phyloP scores from a whole-genome alignment of 2,113 vertebrate genomes.

The Macrotus californicus region DNA sequence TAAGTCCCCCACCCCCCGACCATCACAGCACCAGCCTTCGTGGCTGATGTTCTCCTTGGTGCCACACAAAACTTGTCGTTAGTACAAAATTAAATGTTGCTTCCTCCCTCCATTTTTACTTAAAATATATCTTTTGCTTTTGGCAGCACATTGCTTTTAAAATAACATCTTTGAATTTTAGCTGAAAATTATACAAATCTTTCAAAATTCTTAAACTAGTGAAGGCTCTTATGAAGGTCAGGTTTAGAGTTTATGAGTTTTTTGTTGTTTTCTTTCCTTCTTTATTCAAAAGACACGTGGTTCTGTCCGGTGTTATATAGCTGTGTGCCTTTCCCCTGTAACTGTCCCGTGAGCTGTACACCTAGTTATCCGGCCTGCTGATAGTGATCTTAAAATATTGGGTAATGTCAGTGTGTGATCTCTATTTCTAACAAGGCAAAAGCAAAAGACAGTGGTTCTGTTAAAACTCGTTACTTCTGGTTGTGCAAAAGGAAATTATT shows the following conservation, averaged over 20 bases:
- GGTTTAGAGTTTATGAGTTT: not conserved
- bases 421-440: not conserved
- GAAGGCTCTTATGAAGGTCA: not conserved
- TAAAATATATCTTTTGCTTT: not conserved
- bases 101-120: not conserved
- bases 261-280: not conserved
- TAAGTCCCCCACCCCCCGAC: no score
- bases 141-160: not conserved
- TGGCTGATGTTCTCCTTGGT: not conserved
- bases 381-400: not conserved
- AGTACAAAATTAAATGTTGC: not conserved
- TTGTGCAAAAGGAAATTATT: not conserved
- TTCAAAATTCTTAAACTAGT: not conserved
- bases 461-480: not conserved
- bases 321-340: not conserved
- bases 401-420: not conserved
- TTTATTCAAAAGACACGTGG: not conserved
- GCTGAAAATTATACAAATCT: not conserved
- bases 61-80: not conserved
- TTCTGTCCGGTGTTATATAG: not conserved
- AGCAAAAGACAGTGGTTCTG: not conserved
- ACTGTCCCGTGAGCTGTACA: not conserved
- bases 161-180: not conserved
- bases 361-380: not conserved
- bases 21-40: not conserved